Base-by-base conservation (phyloP, 2,113 vertebrate species). In the Chaetodon trifascialis region DNA sequence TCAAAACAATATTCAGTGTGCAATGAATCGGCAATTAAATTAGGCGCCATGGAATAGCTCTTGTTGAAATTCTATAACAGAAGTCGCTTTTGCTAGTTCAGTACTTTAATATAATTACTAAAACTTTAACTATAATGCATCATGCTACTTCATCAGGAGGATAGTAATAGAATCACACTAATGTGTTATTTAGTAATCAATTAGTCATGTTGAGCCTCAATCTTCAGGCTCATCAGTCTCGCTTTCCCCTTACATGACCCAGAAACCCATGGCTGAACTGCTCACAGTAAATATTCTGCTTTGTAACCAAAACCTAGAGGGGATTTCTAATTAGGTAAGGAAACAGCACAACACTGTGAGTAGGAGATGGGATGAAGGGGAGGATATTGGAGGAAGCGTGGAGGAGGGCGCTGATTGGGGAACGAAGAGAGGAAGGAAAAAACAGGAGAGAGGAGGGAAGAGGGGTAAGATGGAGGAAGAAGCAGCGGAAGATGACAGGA, bases 251-350 rank as follows among this genome's bases (percentile, higher is more conserved):
- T 42, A 25, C 34, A 3, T 84, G 89, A 92, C 92, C 92, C 83
- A 95, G 80, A 94, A 95, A 94, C 90, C 91, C 62, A 55, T 58
- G 25, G 47, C 83, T 94, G 93, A 94, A 94, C 93, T 75, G 69
- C 81, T 89, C 70, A 19, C 73, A 46, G 77, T 87, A 89, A 93
- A 92, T 80, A 86, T 80, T 82, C 65, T 86, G 54, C 88, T 90
- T 85, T 91, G 88, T 79, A 88, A 88, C 79, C 51, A 80, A 84
- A 85, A 90, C 86, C 91, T 88, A 79, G 42, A 58, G 86, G 94
- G 92, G 76, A 70, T 88, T 86, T 86, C 86, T 92, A 93, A 93
- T 94, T 90, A 93, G 86, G 86, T 87, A 78, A 90, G 85, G 87
- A 92, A 92, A 87, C 80, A 66, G 79, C 60, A 87, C 64, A 80